Conservation (phyloP, 92 coral and sea anemone genomes). For the Desmophyllum pertusum region DNA sequence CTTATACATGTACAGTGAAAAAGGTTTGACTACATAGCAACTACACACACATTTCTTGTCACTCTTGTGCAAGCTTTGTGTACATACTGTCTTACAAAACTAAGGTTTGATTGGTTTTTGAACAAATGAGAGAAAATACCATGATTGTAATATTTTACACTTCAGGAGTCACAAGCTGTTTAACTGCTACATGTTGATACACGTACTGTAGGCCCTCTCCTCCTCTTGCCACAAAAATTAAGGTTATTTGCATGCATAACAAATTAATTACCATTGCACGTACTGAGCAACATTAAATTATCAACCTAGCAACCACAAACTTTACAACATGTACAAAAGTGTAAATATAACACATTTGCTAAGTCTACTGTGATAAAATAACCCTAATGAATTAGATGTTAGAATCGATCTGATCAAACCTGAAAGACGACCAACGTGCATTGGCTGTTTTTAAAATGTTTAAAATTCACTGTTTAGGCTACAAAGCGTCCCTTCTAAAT, state of each 20-base stretch:
- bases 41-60: background rate
- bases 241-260: background rate
- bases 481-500: slow-evolving; percentile 32
- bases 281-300: background rate
- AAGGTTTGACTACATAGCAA: background rate
- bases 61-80: background rate
- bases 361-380: background rate
- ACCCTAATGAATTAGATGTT: background rate
- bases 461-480: background rate
- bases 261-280: background rate
- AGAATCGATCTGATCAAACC: background rate
- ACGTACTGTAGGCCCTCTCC: background rate
- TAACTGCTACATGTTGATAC: background rate
- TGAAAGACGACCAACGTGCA: background rate
- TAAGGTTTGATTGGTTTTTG: too few species aligned
- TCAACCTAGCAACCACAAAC: slow-evolving; percentile 10
- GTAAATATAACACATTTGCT: background rate
- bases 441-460: background rate
- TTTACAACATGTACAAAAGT: background rate
- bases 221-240: background rate
- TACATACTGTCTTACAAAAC: background rate
- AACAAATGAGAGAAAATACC: too few species aligned
- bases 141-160: too few species aligned
- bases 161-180: background rate
- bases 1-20: too few species aligned